These are phyloP conservation scores for Archaeoteleia sp. DNA, from an alignment of 2,888 invertebrate genomes.

Conservation along the genomic window DNA sequence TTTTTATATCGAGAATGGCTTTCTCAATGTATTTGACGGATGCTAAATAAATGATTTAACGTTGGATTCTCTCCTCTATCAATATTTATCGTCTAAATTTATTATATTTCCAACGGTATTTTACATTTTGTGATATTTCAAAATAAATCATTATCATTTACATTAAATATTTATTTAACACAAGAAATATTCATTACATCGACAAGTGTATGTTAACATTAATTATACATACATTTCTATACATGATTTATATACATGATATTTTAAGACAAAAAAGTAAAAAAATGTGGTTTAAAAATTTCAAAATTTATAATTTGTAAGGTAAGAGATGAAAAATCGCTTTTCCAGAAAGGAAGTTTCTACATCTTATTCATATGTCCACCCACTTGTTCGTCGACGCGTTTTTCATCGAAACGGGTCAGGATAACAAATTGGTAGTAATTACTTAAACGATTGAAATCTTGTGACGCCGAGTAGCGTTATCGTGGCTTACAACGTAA, in stretches of 20 bases:
- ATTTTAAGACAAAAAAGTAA: neutral
- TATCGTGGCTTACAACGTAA: neutral
- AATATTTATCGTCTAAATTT: conserved; percentile 2
- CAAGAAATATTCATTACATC: no score
- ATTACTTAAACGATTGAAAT: conserved; percentile 7
- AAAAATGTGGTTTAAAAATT: conserved; percentile 4
- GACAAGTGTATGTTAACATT: no score
- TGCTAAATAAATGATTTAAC: neutral
- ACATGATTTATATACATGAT: neutral
- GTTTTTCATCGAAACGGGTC: neutral
- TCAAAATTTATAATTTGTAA: conserved; percentile 7
- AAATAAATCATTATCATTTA: conserved; percentile 4
- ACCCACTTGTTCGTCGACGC: conserved; percentile 20
- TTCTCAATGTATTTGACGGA: conserved; percentile 9
- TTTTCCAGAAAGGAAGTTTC: conserved; percentile 13
- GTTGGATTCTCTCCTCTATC: neutral
- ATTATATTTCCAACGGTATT: neutral
- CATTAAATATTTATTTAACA: no score
- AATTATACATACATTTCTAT: no score
- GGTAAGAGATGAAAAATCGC: conserved; percentile 3
- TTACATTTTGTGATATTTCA: conserved; percentile 16
- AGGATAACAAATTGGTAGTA: conserved; percentile 16
- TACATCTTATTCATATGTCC: conserved; percentile 22
- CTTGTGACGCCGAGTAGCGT: neutral
- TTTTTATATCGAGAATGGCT: neutral